phyloP scores from a whole-genome alignment of 2,888 invertebrate species.

The Diadegma fenestrale region DNA sequence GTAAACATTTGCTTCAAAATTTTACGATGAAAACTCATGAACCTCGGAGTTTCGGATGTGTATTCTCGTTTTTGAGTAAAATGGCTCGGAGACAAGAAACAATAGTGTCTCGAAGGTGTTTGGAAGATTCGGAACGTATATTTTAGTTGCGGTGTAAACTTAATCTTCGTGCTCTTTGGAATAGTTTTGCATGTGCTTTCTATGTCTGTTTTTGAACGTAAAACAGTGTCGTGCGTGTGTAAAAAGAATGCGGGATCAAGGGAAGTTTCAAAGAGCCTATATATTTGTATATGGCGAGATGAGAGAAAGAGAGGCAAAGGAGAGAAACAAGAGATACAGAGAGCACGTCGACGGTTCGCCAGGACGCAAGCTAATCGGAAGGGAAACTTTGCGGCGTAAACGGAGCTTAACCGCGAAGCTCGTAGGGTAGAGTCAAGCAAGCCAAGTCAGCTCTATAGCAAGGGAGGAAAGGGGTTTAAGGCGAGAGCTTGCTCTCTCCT shows the following conservation, averaged over 20 bases:
- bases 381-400: conserved; percentile 80
- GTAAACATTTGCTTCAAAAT: background rate
- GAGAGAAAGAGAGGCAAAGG: conserved; percentile 18
- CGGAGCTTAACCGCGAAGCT: conserved; percentile 79
- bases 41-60: conserved; percentile 11
- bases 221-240: conserved; percentile 7
- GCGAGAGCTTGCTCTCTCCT: conserved; percentile 59
- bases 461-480: conserved; percentile 66
- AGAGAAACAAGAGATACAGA: background rate
- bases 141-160: conserved; percentile 38
- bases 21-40: background rate
- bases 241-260: background rate
- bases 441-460: conserved; percentile 46
- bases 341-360: conserved; percentile 50
- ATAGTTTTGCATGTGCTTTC: conserved; percentile 24
- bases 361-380: conserved; percentile 69
- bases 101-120: conserved; percentile 32
- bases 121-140: conserved; percentile 38
- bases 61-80: conserved; percentile 18
- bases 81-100: conserved; percentile 19
- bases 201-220: conserved; percentile 24
- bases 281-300: conserved; percentile 6
- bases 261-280: background rate
- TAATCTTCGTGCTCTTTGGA: conserved; percentile 26
- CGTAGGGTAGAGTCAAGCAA: conserved; percentile 57